phyloP scores from a whole-genome alignment of 2,888 invertebrate genomes.

The Patella pellucida region DNA sequence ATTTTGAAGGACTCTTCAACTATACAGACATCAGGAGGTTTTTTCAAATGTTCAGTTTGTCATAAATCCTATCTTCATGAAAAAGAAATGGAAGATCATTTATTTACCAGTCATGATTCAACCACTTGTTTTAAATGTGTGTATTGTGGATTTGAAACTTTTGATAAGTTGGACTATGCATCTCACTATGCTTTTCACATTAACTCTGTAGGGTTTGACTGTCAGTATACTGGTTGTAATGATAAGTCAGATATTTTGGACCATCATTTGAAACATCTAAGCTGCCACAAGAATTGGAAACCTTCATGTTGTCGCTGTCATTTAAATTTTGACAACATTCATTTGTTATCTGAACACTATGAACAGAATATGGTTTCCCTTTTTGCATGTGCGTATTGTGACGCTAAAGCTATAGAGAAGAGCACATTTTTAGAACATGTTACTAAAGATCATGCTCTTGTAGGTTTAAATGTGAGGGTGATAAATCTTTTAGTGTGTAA shows the following conservation, averaged over 20 bases:
- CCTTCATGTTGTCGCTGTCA: not conserved
- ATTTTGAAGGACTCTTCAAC: too few species aligned
- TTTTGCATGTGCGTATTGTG: not conserved
- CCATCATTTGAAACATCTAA: slow-evolving; percentile 2
- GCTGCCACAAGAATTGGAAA: not conserved
- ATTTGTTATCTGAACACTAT: slow-evolving; percentile 1
- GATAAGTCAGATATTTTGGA: not conserved
- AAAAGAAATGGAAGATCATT: slow-evolving; percentile 2
- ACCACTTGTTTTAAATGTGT: slow-evolving; percentile 13
- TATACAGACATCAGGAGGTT: not conserved
- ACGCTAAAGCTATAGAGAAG: not conserved
- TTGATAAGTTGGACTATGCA: slow-evolving; percentile 8
- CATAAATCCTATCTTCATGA: not conserved
- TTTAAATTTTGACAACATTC: not conserved
- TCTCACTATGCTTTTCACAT: not conserved
- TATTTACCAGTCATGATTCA: slow-evolving; percentile 5
- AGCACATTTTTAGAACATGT: not conserved
- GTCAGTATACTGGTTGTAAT: not conserved
- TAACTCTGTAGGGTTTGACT: not conserved
- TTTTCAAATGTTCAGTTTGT: not conserved
- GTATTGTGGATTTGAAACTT: slow-evolving; percentile 18
- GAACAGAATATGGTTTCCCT: not conserved
- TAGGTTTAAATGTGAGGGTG: not conserved
- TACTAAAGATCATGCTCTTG: not conserved
- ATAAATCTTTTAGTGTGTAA: not conserved